These are phyloP conservation scores for Drosophila quinaria DNA, from an alignment of 2,888 invertebrate genomes.

Conservation along the genomic window DNA sequence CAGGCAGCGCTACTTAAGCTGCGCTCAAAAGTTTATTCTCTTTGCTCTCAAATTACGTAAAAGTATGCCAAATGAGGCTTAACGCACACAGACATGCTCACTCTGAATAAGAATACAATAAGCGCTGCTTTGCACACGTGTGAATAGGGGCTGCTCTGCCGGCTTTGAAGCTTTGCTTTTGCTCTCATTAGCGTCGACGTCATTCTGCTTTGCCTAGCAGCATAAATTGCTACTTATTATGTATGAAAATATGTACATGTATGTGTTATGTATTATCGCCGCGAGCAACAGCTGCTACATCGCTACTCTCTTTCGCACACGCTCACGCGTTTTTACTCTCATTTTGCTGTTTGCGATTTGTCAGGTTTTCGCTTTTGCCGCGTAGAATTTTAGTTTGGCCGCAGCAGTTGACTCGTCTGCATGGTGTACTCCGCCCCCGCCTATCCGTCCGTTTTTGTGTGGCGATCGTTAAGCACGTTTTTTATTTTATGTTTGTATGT, in stretches of 20 bases:
- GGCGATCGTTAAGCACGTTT: slow-evolving; percentile 74
- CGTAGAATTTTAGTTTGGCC: slow-evolving; percentile 75
- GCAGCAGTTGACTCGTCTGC: slow-evolving; percentile 79
- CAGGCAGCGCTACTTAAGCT: slow-evolving; percentile 49
- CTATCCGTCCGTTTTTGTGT: slow-evolving; percentile 42
- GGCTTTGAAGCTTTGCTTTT: slow-evolving; percentile 35
- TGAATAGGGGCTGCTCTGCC: slow-evolving; percentile 26
- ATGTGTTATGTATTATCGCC: slow-evolving; percentile 52
- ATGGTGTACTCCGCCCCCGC: slow-evolving; percentile 50
- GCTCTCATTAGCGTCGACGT: slow-evolving; percentile 36
- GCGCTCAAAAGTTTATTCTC: slow-evolving; percentile 41
- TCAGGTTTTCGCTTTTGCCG: slow-evolving; percentile 54
- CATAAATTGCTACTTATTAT: slow-evolving; percentile 74
- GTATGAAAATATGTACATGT: slow-evolving; percentile 37
- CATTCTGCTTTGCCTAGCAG: slow-evolving; percentile 31
- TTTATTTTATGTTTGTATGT: slow-evolving; percentile 23
- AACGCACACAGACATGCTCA: slow-evolving; percentile 39
- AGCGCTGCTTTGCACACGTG: slow-evolving; percentile 51
- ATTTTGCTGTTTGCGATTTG: slow-evolving; percentile 46
- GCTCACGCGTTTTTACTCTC: slow-evolving; percentile 23
- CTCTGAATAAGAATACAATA: slow-evolving; percentile 44
- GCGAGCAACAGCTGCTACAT: slow-evolving; percentile 66
- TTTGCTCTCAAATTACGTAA: slow-evolving; percentile 64
- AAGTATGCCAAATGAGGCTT: slow-evolving; percentile 79
- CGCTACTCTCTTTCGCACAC: slow-evolving; percentile 19